Percentiles rank a stretch among this genome's conserved stretches.
phyloP scores from a whole-genome alignment of 2,888 invertebrate genomes.

The Elysia crispata region DNA sequence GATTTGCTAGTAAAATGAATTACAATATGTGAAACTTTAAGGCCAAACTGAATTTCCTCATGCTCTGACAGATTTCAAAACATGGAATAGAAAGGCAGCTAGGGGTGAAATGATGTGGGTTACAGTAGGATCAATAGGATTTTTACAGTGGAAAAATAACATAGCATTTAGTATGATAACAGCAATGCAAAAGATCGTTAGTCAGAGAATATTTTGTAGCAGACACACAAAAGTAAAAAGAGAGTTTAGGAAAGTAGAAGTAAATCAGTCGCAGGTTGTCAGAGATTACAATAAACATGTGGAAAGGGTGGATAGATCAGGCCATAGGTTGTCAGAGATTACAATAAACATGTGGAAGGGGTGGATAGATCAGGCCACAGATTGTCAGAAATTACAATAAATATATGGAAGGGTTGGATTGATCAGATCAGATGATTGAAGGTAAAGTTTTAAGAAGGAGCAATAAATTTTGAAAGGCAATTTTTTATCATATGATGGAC shows the following conservation, averaged over 20 bases:
- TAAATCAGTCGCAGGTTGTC: background rate
- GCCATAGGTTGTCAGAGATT: background rate
- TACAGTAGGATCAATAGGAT: background rate
- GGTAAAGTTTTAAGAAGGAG: background rate
- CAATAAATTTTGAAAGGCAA: background rate
- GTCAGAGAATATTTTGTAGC: background rate
- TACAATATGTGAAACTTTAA: background rate
- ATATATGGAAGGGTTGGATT: background rate
- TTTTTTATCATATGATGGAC: constrained; percentile 1
- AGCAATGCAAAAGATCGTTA: background rate
- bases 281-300: background rate
- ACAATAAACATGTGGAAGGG: background rate
- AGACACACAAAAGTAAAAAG: background rate
- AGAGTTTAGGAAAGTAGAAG: background rate
- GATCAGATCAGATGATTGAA: constrained; percentile 1
- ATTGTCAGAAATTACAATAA: background rate
- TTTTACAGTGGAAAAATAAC: background rate
- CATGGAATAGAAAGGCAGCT: background rate
- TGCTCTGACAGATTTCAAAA: background rate
- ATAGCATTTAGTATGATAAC: background rate
- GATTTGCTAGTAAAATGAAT: background rate
- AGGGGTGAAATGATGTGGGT: background rate
- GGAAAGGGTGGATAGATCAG: background rate
- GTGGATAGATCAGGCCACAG: background rate
- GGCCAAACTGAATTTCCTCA: background rate